Percentiles rank a stretch among this genome's conserved stretches.
Conservation (phyloP, 2,113 vertebrate species). For the Geococcyx californianus region DNA sequence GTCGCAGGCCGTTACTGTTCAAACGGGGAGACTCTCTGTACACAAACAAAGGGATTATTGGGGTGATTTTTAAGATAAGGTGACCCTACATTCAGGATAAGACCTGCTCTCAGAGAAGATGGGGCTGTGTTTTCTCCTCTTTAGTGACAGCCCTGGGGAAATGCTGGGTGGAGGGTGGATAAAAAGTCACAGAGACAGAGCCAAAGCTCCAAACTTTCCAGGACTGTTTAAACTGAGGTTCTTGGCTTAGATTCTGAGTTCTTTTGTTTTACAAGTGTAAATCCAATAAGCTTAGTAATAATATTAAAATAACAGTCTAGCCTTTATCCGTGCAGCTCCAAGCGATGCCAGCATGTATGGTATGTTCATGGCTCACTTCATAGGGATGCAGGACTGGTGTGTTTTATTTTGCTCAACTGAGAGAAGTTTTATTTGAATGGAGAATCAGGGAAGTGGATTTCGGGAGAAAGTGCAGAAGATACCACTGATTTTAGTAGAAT, state of each 20-base stretch:
- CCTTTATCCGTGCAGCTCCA: neutral
- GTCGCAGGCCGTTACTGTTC: neutral
- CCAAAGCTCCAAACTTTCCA: neutral
- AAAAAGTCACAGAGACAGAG: neutral
- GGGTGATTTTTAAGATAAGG: neutral
- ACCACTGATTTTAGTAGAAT: neutral
- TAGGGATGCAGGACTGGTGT: neutral
- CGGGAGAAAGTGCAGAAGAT: neutral
- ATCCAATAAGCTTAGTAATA: neutral
- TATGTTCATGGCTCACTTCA: neutral
- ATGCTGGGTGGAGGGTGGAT: neutral
- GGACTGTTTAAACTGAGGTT: neutral
- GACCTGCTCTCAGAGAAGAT: neutral
- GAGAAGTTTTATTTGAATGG: neutral
- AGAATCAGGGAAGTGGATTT: neutral
- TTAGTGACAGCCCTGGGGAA: neutral
- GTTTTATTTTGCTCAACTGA: neutral
- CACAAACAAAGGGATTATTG: neutral
- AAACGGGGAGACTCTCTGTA: neutral
- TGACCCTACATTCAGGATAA: neutral
- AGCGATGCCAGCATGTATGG: neutral
- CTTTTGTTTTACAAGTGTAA: neutral
- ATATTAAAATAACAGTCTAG: neutral
- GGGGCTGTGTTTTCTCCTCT: neutral
- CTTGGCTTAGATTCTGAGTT: neutral